phyloP scores from a whole-genome alignment of 2,113 vertebrate genomes.

The Capra hircus region DNA sequence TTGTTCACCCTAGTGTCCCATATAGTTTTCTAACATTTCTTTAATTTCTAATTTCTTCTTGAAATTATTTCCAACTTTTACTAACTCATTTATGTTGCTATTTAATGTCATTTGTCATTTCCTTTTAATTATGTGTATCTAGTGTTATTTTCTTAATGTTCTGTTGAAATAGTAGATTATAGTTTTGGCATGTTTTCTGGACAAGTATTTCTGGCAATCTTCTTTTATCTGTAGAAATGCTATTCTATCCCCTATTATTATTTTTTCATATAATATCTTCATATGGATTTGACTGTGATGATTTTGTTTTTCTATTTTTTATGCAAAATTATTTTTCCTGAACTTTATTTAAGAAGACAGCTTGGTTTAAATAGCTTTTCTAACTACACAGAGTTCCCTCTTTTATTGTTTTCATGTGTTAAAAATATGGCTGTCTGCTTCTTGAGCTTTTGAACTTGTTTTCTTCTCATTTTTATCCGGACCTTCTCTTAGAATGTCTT shows the following conservation, averaged over 20 bases:
- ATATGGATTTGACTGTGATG: background rate
- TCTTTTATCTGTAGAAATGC: background rate
- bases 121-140: background rate
- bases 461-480: background rate
- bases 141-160: background rate
- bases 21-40: background rate
- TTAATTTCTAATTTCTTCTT: background rate
- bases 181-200: background rate
- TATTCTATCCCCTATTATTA: background rate
- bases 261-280: background rate
- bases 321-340: background rate
- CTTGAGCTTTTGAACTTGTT: background rate
- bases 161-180: background rate
- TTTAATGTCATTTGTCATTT: background rate
- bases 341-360: background rate
- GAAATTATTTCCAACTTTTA: background rate
- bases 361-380: background rate
- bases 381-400: background rate
- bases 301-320: background rate
- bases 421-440: background rate
- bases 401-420: background rate
- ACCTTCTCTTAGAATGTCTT: background rate
- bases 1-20: background rate
- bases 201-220: background rate
- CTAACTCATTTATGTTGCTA: background rate